Conservation (phyloP, 1,140 invertebrate species). For the Physella acuta region DNA sequence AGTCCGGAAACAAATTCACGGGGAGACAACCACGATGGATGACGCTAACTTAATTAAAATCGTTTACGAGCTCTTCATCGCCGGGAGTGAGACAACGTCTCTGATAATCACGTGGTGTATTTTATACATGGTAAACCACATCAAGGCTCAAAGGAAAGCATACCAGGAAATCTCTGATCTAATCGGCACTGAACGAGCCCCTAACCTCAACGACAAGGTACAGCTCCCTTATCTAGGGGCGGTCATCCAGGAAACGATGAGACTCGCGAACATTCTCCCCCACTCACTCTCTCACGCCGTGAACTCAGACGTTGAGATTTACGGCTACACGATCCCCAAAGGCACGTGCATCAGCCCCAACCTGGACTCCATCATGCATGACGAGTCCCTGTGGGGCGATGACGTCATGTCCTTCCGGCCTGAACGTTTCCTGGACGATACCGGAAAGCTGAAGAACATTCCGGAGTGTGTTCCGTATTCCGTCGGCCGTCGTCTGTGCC, state of each 20-base stretch:
- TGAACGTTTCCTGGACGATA: constrained; percentile 60
- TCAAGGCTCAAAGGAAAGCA: constrained; percentile 73
- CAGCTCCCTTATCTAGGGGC: not conserved
- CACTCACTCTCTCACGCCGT: not conserved
- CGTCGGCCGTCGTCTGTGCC: constrained; percentile 11
- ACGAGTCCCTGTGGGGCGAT: constrained; percentile 65
- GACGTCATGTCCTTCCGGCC: no score
- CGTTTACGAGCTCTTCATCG: constrained; percentile 70
- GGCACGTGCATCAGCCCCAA: not conserved
- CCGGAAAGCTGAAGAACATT: constrained; percentile 18
- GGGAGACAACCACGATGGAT: not conserved
- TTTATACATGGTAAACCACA: constrained; percentile 77
- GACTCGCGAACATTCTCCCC: not conserved
- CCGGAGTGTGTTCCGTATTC: constrained; percentile 22
- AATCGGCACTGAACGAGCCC: constrained; percentile 75
- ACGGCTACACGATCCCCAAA: constrained; percentile 50
- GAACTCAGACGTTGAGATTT: constrained; percentile 34
- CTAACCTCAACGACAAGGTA: constrained; percentile 45
- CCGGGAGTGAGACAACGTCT: constrained; percentile 35
- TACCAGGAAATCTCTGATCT: constrained; percentile 83
- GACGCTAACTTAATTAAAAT: constrained; percentile 25
- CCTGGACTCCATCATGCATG: not conserved
- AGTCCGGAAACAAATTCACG: not conserved
- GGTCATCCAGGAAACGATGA: no score
- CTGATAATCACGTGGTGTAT: constrained; percentile 68